Evolutionary conservation across 1,140 invertebrate species (phyloP).

Genomic region (Dysdera silvatica): DNA sequence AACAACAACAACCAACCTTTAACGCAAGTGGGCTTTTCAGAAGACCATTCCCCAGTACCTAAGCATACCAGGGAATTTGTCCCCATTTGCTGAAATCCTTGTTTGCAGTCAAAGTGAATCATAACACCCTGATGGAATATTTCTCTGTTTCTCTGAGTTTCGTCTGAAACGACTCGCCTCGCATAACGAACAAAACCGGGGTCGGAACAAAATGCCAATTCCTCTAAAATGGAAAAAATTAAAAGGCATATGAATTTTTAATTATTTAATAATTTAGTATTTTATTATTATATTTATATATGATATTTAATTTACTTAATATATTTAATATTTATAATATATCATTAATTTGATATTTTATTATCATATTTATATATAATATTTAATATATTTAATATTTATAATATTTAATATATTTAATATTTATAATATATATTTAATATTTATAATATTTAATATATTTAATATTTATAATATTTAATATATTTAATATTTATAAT

Average conservation of each 20-base stretch:
- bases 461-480: no score
- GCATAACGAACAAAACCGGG: constrained; percentile 13
- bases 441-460: no score
- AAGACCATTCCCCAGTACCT: constrained; percentile 20
- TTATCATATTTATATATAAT: no score
- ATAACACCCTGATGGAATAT: constrained; percentile 13
- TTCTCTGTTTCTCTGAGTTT: background rate
- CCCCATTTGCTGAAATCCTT: constrained; percentile 5
- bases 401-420: no score
- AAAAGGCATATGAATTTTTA: background rate
- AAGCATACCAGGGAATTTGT: constrained; percentile 1
- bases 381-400: no score
- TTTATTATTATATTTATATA: no score
- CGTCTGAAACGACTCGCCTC: background rate
- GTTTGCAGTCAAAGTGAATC: constrained; percentile 10
- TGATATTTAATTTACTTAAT: no score
- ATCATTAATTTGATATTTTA: no score
- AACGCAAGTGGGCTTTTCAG: constrained; percentile 13
- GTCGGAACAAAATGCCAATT: constrained; percentile 19
- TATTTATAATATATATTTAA: no score
- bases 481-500: no score
- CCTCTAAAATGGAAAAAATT: constrained; percentile 7
- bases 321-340: no score
- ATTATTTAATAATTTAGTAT: background rate
- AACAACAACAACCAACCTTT: no score